Evolutionary conservation across 2,888 invertebrate genomes (phyloP).

Genomic region (Troglohyphantes excavatus): DNA sequence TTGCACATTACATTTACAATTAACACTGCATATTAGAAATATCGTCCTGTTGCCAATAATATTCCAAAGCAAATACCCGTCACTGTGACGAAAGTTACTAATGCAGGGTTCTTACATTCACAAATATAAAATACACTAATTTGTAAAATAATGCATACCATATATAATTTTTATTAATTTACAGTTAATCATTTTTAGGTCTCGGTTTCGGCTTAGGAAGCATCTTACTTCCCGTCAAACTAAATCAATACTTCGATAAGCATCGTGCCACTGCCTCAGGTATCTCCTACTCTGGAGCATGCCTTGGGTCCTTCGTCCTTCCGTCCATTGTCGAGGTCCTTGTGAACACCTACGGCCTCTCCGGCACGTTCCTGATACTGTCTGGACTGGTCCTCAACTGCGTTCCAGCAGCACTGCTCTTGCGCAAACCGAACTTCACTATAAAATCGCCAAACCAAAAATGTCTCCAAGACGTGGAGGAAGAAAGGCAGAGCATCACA

Average conservation of each 20-base stretch:
- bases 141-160: no score
- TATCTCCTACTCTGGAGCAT: slow-evolving; percentile 79
- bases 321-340: slow-evolving; percentile 74
- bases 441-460: background rate
- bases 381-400: slow-evolving; percentile 75
- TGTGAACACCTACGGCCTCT: slow-evolving; percentile 72
- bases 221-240: slow-evolving; percentile 72
- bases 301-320: slow-evolving; percentile 79
- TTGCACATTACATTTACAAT: no score
- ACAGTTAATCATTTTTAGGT: slow-evolving; percentile 70
- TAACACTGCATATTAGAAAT: no score
- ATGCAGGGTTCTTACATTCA: no score
- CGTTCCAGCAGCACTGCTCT: slow-evolving; percentile 62
- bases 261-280: slow-evolving; percentile 79
- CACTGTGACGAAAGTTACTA: no score
- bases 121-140: no score
- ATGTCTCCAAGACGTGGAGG: background rate
- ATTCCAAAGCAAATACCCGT: no score
- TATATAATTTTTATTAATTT: no score
- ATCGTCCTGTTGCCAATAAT: no score
- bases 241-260: slow-evolving; percentile 79
- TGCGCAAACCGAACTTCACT: slow-evolving; percentile 42
- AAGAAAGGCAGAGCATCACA: slow-evolving; percentile 46
- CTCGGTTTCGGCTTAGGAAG: slow-evolving; percentile 79
- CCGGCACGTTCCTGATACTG: slow-evolving; percentile 74